Evolutionary conservation across 2,888 invertebrate species (phyloP), one percentile per base, ranked within the genome.

Genomic region (Epsilonema sp.): DNA sequence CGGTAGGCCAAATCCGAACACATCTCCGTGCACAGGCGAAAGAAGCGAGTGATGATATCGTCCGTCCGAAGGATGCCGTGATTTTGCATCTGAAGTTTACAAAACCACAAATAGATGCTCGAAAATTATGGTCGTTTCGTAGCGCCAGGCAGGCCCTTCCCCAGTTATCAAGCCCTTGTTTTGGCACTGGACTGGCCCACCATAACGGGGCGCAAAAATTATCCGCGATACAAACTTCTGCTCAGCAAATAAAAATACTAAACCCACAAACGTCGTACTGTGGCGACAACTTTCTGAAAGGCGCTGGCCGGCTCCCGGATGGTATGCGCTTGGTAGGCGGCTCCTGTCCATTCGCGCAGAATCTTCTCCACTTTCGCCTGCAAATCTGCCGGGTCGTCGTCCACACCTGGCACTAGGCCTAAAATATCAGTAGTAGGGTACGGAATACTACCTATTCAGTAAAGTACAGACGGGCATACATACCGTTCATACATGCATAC

Each of bases 11-110:
- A 77, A 65, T 92, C 89, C 2, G 92, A 82, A 67, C 92, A 92
- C 75, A 90, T 80, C 67, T 92, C 89, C 0, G 89, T 87, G 47
- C 89, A 87, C 51, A 92, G 77, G 39, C 94, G 78, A 74, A 99
- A 92, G 73, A 97, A 97, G 49, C 92, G 73, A 0, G 90, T 87
- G 52, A 97, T 90, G 61, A 90, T 74, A 63, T 97, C 94, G 64
- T 99, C 97, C 0, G 90, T 89, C 67, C 92, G 92, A 45, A 92
- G 72, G 50, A 97, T 87, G 3, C 97, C 87, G 58, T 85, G 82
- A 59, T 83, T 76, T 66, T 90, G 90, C 89, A 97, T 87, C 67
- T 89, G 64, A 20, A 42, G 8, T 24, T n/a, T 24, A 13, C 13
- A 42, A n/a, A n/a, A n/a, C n/a, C n/a, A n/a, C n/a, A n/a, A n/a